phyloP scores from a whole-genome alignment of 1,140 invertebrate species.

The Bombus waltoni region DNA sequence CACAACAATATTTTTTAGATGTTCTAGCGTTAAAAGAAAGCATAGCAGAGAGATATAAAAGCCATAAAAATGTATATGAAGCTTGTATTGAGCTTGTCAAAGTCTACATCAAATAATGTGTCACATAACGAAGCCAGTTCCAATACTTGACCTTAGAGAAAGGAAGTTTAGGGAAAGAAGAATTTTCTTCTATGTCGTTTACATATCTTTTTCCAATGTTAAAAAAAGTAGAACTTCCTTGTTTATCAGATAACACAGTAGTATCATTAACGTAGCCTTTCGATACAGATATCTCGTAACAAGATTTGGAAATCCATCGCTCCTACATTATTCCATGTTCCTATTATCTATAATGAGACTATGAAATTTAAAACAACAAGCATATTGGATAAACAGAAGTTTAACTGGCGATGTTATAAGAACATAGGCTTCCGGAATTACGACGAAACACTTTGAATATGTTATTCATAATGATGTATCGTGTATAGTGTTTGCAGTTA shows the following conservation, averaged over 20 bases:
- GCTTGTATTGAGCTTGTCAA: conserved; percentile 27
- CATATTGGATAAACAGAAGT: conserved; percentile 92
- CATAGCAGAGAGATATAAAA: conserved; percentile 90
- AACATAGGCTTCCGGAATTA: conserved; percentile 75
- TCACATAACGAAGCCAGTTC: too few species aligned
- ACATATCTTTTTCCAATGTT: too few species aligned
- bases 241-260: too few species aligned
- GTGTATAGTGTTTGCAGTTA: too few species aligned
- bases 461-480: too few species aligned
- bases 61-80: conserved; percentile 93
- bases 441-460: too few species aligned
- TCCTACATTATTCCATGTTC: conserved; percentile 96
- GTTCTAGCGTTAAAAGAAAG: conserved; percentile 88
- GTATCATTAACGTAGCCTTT: background rate
- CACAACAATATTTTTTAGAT: conserved; percentile 89
- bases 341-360: conserved; percentile 94
- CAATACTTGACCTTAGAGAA: too few species aligned
- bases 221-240: too few species aligned
- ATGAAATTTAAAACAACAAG: conserved; percentile 92
- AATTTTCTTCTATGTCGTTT: too few species aligned
- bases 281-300: conserved; percentile 88
- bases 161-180: too few species aligned
- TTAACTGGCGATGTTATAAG: conserved; percentile 93
- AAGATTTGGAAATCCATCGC: too few species aligned
- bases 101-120: too few species aligned